Base-by-base conservation (phyloP, 2,888 invertebrate species). In the Sceliomorpha sp. region DNA sequence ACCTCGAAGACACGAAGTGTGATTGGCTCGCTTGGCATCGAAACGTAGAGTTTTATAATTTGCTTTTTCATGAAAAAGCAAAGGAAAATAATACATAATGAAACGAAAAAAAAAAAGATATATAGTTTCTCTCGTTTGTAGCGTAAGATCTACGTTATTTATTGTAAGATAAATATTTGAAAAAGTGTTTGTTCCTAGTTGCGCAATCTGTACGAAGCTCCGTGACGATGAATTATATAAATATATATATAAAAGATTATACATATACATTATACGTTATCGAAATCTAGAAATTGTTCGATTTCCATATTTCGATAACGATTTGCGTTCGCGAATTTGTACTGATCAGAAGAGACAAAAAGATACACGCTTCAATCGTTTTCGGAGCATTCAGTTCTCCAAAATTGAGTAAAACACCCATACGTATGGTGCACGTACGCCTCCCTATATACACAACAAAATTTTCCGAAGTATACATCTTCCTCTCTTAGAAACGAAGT, bases 181-280 rank as follows among this genome's bases (percentile, higher is more conserved):
- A 64, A 47, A 73, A 73, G 66, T 68, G 73, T 78, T 78, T 74
- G 76, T 79, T 78, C 76, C 74, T 75, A 76, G 76, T 73, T 76
- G 73, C 69, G 75, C 73, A 67, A 73, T 75, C 60, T 64, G 60
- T 56, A 53, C 29, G 68, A 69, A 68, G 51, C 60, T 60, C 60
- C 50, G 55, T 68, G 68, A 68, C 60, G 53, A 68, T 45, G 42
- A 59, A 68, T 31, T 48, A 66, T 53, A 59, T 53, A 53, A 20
- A 64, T 17, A 62, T 36, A 48, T 36, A 48, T 48, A 48, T 24
- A 48, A 15, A 47, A 29, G 48, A 60, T 68, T 62, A 62, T 56
- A 63, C 44, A 47, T 51, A 68, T 60, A 60, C 42, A 68, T n/a
- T 29, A 29, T 29, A 29, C 9, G 20, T 44, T n/a, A n/a, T n/a